Conservation (phyloP, 2,797 vertebrate genomes). For the Micropoecilia bifurca region DNA sequence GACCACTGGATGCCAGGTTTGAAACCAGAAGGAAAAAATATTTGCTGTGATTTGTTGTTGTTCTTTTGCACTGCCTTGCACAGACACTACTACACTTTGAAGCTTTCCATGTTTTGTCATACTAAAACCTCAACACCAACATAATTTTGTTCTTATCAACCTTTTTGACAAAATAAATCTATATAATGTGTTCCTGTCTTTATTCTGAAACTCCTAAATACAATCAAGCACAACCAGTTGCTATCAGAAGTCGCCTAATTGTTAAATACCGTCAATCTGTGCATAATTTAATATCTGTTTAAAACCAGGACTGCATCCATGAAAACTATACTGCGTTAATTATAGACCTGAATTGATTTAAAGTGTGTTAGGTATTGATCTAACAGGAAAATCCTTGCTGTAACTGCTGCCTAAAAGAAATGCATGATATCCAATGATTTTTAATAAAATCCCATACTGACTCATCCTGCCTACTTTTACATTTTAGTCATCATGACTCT, state of each 20-base stretch:
- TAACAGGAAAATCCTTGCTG: not conserved
- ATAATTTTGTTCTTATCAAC: not conserved
- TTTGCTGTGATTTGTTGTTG: not conserved
- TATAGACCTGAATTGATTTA: not conserved
- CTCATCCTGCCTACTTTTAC: not conserved
- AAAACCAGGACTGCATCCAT: not conserved
- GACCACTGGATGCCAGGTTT: not conserved
- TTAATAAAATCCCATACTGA: not conserved
- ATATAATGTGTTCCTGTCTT: not conserved
- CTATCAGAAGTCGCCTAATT: not conserved
- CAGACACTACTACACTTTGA: not conserved
- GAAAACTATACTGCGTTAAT: not conserved
- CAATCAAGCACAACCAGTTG: not conserved
- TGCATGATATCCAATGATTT: not conserved
- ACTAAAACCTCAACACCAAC: not conserved
- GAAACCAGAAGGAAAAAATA: not conserved
- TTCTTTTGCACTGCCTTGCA: not conserved
- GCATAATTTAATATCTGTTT: not conserved
- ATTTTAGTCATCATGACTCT: not conserved
- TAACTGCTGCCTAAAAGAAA: not conserved
- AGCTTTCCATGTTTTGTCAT: not conserved
- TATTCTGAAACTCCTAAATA: not conserved
- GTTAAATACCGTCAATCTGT: not conserved
- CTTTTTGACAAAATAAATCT: not conserved
- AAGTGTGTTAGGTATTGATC: not conserved